Percentiles rank a stretch among this genome's conserved stretches.
phyloP scores from a whole-genome alignment of 2,113 vertebrate species.

The Urocynchramus pylzowi region DNA sequence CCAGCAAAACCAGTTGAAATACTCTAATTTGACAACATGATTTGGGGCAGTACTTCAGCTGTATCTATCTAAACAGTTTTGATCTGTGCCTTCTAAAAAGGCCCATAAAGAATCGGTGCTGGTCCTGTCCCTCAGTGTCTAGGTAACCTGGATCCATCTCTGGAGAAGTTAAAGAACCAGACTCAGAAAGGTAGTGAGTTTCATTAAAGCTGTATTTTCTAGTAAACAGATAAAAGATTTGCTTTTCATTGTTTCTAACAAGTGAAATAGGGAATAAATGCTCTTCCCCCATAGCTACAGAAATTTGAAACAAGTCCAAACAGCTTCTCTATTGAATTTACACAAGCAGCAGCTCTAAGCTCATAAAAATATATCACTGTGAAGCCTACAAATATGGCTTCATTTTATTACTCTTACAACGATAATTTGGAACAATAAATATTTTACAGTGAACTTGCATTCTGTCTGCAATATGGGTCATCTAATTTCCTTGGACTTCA shows the following conservation, averaged over 20 bases:
- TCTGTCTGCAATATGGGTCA: conserved; percentile 5
- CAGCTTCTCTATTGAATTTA: conserved; percentile 59
- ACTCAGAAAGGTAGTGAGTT: not conserved
- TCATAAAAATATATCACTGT: conserved; percentile 63
- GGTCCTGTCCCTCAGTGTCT: not conserved
- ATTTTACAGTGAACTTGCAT: conserved; percentile 20
- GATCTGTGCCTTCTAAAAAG: not conserved
- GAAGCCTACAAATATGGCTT: conserved; percentile 50
- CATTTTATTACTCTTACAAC: conserved; percentile 27
- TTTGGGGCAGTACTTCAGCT: not conserved
- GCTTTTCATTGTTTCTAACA: conserved; percentile 55
- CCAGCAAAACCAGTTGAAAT: not conserved
- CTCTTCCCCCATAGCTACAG: conserved; percentile 39
- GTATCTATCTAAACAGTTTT: not conserved
- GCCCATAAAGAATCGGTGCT: not conserved
- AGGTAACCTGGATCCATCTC: not conserved
- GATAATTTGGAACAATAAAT: conserved; percentile 53
- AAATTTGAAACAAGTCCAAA: conserved; percentile 61
- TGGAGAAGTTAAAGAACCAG: not conserved
- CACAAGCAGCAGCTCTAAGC: conserved; percentile 27
- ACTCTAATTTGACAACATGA: not conserved
- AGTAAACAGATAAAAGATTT: conserved; percentile 55
- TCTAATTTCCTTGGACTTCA: not conserved
- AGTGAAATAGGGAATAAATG: conserved; percentile 50
- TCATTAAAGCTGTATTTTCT: conserved; percentile 29